Base-by-base conservation (phyloP, 1,140 invertebrate genomes). In the Telenomus remus region DNA sequence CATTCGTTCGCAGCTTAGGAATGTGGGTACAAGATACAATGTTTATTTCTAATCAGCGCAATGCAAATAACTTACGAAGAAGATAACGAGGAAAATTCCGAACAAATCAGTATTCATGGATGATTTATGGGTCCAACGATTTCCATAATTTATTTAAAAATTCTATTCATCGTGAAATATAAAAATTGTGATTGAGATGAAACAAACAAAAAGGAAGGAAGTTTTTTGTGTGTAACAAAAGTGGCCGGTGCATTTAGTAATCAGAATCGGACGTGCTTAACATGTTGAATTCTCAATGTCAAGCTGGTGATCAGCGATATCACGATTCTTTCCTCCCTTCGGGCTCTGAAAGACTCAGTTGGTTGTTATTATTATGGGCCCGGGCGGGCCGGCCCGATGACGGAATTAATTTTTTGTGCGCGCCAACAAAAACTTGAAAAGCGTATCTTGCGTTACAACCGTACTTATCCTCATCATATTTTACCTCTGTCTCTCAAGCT, bases 321-420 rank as follows among this genome's bases (percentile, higher is more conserved):
- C 14, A 33, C 56, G 47, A 49, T 33, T 60, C 34, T 15, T 59
- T 56, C 53, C 53, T 65, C 53, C 63, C 44, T 48, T 49, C 35
- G 43, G 35, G 63, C 44, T 27, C 63, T 49, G 16, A 11, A 53
- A 37, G 42, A 55, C 48, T 12, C 44, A 42, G 37, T 42, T 42
- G 49, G 14, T 60, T 60, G 27, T 60, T 60, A 49, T 60, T 60
- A 60, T 64, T 65, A 65, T 56, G 54, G 63, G 53, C 48, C 44
- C 27, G 53, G 19, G 44, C 44, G 42, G 44, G 51, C 61, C 50
- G 63, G 63, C 37, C 51, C 46, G 46, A 50, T 43, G 53, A 56
- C 63, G 53, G 51, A 65, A 65, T 65, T 65, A 51, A 65, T 65
- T 65, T 35, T 14, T 54, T 33, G 37, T 53, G 27, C 27, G 15